Conservation (phyloP, 2,888 invertebrate genomes). For the Drosophila algonquin region DNA sequence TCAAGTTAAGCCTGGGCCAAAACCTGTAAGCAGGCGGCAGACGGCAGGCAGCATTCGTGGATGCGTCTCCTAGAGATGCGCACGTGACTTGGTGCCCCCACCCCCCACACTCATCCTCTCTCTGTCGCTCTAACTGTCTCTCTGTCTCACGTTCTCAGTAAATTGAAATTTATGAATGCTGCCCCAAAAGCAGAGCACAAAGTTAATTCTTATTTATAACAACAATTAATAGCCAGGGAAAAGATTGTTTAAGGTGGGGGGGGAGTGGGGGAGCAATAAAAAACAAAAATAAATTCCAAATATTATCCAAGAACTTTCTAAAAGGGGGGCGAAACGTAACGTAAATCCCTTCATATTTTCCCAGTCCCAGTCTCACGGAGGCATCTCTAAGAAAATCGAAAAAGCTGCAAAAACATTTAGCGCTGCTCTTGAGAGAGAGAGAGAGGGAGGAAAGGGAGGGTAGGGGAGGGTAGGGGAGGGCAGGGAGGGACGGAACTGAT, state of each 20-base stretch:
- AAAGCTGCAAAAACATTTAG: constrained; percentile 55
- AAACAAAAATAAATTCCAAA: constrained; percentile 37
- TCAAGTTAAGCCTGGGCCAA: constrained; percentile 37
- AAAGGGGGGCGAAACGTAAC: background rate
- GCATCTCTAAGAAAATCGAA: constrained; percentile 50
- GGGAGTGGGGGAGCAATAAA: constrained; percentile 28
- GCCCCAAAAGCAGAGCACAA: constrained; percentile 11
- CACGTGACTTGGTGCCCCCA: constrained; percentile 55
- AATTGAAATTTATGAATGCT: constrained; percentile 49
- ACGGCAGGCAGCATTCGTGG: constrained; percentile 65
- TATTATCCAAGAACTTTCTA: constrained; percentile 11
- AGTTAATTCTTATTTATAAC: constrained; percentile 50
- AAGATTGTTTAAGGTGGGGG: constrained; percentile 17
- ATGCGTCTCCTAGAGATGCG: constrained; percentile 59
- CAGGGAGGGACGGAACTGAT: constrained; percentile 15
- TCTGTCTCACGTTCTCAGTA: constrained; percentile 24
- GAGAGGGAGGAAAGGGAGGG: background rate
- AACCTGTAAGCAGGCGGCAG: constrained; percentile 71
- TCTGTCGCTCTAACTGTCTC: constrained; percentile 23
- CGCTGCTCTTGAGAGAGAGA: constrained; percentile 23
- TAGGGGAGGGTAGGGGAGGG: constrained; percentile 8
- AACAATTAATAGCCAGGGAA: constrained; percentile 36
- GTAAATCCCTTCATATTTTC: constrained; percentile 1
- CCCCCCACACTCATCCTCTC: background rate
- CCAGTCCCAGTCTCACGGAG: constrained; percentile 36